phyloP scores from a whole-genome alignment of 2,113 vertebrate genomes.

The Ramphastos sulfuratus region DNA sequence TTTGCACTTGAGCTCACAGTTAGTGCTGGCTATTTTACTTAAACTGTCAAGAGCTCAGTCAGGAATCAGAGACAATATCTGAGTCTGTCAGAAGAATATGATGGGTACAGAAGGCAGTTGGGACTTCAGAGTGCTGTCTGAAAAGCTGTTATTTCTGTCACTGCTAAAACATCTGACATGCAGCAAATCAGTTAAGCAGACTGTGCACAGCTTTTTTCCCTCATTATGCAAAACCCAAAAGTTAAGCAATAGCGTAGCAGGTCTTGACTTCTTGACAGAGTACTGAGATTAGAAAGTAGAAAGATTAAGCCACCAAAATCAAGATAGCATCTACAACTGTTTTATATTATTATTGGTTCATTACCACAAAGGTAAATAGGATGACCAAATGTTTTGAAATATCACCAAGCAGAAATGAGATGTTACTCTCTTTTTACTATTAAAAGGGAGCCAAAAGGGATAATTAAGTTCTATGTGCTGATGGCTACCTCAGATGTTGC shows the following conservation, averaged over 20 bases:
- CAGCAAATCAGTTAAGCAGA: background rate
- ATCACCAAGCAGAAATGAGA: background rate
- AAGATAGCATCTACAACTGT: background rate
- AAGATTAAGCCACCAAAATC: background rate
- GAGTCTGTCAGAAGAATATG: background rate
- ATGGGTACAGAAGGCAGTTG: background rate
- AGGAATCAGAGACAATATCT: background rate
- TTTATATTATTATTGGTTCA: background rate
- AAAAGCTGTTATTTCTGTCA: background rate
- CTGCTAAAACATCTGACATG: background rate
- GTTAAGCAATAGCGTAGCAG: background rate
- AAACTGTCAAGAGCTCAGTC: background rate
- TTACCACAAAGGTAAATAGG: background rate
- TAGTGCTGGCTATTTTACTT: background rate
- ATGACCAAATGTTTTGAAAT: background rate
- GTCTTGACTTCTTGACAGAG: background rate
- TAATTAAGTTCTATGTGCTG: background rate
- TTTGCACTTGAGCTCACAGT: background rate
- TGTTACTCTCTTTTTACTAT: background rate
- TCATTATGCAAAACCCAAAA: background rate
- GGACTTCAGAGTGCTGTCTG: background rate
- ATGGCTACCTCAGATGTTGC: background rate
- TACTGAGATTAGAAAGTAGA: background rate
- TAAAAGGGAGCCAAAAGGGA: background rate
- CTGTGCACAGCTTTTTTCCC: background rate